Conservation (phyloP, 2,888 invertebrate genomes). For the Noctuana brunneofusca region DNA sequence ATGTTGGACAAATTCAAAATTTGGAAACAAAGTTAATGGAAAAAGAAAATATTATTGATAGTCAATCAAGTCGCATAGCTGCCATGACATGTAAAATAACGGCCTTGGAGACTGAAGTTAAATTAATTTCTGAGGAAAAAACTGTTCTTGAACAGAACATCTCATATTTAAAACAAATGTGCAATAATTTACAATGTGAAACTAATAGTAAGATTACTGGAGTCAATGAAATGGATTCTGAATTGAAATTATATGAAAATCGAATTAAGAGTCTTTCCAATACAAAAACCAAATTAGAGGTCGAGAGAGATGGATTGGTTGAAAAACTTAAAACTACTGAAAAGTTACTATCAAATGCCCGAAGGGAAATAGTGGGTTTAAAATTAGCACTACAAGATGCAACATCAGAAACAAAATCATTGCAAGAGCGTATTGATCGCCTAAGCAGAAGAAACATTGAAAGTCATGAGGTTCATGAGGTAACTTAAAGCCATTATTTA, state of each 20-base stretch:
- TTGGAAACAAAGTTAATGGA: conserved; percentile 85
- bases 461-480: conserved; percentile 57
- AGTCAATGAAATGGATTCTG: conserved; percentile 62
- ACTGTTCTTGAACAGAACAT: conserved; percentile 69
- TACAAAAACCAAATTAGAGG: conserved; percentile 85
- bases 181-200: conserved; percentile 64
- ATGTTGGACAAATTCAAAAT: conserved; percentile 76
- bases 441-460: conserved; percentile 50
- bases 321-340: conserved; percentile 83
- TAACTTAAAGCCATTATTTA: conserved; percentile 38
- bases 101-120: conserved; percentile 72
- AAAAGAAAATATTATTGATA: conserved; percentile 71
- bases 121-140: conserved; percentile 72
- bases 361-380: conserved; percentile 85
- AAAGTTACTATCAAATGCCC: conserved; percentile 85
- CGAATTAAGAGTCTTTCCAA: conserved; percentile 74
- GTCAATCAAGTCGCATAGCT: conserved; percentile 63
- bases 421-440: conserved; percentile 78
- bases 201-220: conserved; percentile 51
- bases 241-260: conserved; percentile 74
- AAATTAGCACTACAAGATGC: conserved; percentile 85
- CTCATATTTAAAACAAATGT: conserved; percentile 72
- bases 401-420: conserved; percentile 82
- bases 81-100: conserved; percentile 67
- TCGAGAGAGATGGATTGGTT: conserved; percentile 83